Base-by-base conservation (phyloP, 2,797 vertebrate genomes). In the Coregonus sp. region DNA sequence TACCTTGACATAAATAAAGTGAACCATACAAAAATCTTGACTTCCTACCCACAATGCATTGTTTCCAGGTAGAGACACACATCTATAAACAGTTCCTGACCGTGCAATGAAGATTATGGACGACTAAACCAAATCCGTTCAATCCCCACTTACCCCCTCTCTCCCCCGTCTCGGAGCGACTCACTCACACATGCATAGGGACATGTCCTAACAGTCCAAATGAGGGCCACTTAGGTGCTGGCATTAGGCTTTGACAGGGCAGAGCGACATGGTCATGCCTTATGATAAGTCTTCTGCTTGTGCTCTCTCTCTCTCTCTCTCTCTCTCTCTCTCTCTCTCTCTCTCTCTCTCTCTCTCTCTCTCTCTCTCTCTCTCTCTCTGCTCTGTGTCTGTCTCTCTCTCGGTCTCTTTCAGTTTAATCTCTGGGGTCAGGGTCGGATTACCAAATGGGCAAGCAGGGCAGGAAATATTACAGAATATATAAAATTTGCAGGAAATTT, bases 141-240 rank as follows among this genome's bases (percentile, higher is more conserved):
- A 75, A 90, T 90, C 84, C 88, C 85, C 70, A 75, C 81, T 87
- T 84, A 86, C 14, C 15, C 83, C 76, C 78, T 52, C 74, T 29
- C 7, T 50, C 67, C 50, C 18, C 75, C 40, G 81, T 69, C 77
- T 61, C 7, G 15, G 33, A 18, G 11, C 56, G 51, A 56, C 73
- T 77, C 71, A 18, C 81, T 81, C 80, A 70, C 79, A 79, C 76
- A n/a, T 80, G 78, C 81, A 87, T 81, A 77, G 74, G 47, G 80
- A 76, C 72, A 81, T 81, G 86, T 88, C 84, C 90, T 90, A 85
- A 87, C 86, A 5, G 82, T 83, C 86, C 82, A 90, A 89, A 92
- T 86, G 89, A 92, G 86, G 89, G 79, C 85, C 90, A 90, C 89
- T 91, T 86, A 91, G 89, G 82, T 75, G 82, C 77, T 63, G 40